Conservation (phyloP, 2,797 vertebrate genomes). For the Anabacerthia variegaticeps region DNA sequence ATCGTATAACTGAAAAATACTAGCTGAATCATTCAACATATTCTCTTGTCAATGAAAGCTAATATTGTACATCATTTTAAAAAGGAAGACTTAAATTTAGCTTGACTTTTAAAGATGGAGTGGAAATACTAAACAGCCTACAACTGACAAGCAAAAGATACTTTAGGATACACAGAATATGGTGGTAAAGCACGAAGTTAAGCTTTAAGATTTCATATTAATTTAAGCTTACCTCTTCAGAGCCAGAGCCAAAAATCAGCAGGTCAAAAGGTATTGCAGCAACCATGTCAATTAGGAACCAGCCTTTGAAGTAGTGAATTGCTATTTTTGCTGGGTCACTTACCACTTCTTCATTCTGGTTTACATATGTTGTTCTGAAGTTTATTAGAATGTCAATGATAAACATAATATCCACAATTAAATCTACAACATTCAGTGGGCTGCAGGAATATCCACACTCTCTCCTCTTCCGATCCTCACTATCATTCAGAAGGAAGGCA, state of each 20-base stretch:
- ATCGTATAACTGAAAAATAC: neutral
- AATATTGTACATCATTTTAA: neutral
- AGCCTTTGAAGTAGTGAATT: constrained; percentile 99
- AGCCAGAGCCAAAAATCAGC: constrained; percentile 98
- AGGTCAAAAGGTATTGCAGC: constrained; percentile 99
- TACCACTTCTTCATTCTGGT: constrained; percentile 98
- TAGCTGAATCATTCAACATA: neutral
- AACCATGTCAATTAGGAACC: constrained; percentile 99
- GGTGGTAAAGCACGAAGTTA: neutral
- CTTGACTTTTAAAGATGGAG: neutral
- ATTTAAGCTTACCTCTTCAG: constrained; percentile 91
- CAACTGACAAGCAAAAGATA: neutral
- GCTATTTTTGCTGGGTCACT: constrained; percentile 97
- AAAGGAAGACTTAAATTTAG: neutral
- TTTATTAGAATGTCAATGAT: constrained; percentile 99
- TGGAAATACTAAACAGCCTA: neutral
- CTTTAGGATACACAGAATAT: neutral
- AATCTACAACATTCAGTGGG: constrained; percentile 95
- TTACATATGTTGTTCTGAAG: constrained; percentile 99
- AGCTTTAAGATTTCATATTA: neutral
- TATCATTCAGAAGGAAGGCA: constrained; percentile 95
- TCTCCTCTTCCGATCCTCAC: constrained; percentile 91
- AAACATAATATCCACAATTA: constrained; percentile 99
- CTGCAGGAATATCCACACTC: constrained; percentile 97
- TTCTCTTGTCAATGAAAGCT: neutral